Conservation (phyloP, 1,140 invertebrate species). For the honey bee (Apis mellifera) region DNA sequence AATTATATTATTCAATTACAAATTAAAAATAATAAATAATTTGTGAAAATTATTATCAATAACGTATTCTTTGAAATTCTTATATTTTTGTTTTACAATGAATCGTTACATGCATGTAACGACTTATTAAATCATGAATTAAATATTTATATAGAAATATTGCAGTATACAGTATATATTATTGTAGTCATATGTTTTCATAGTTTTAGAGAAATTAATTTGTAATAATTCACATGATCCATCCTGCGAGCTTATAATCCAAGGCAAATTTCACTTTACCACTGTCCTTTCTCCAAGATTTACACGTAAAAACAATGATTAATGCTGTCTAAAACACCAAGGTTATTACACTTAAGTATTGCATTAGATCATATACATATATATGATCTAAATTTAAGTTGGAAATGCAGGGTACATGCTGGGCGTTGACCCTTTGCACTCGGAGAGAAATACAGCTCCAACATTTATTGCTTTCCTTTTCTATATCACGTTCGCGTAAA, state of each 20-base stretch:
- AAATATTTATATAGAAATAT: no score
- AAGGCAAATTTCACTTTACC: slow-evolving; percentile 41
- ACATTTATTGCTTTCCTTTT: not conserved
- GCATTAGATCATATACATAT: slow-evolving; percentile 66
- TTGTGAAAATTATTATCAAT: no score
- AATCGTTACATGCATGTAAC: no score
- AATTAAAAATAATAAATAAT: no score
- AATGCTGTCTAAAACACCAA: slow-evolving; percentile 78
- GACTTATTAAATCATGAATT: not conserved
- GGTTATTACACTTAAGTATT: slow-evolving; percentile 75
- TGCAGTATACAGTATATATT: no score
- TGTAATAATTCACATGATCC: slow-evolving; percentile 28
- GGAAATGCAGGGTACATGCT: slow-evolving; percentile 75
- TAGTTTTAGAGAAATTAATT: slow-evolving; percentile 2
- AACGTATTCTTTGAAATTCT: no score
- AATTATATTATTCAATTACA: no score
- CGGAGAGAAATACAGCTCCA: slow-evolving; percentile 75
- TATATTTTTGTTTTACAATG: no score
- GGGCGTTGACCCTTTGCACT: slow-evolving; percentile 72
- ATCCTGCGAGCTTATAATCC: slow-evolving; percentile 32
- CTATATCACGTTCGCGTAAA: not conserved
- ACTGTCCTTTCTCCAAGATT: slow-evolving; percentile 48
- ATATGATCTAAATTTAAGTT: slow-evolving; percentile 50
- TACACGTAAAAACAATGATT: slow-evolving; percentile 73
- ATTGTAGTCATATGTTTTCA: not conserved